Base-by-base conservation (phyloP, 2,113 vertebrate genomes). In the Meleagris gallopavo region DNA sequence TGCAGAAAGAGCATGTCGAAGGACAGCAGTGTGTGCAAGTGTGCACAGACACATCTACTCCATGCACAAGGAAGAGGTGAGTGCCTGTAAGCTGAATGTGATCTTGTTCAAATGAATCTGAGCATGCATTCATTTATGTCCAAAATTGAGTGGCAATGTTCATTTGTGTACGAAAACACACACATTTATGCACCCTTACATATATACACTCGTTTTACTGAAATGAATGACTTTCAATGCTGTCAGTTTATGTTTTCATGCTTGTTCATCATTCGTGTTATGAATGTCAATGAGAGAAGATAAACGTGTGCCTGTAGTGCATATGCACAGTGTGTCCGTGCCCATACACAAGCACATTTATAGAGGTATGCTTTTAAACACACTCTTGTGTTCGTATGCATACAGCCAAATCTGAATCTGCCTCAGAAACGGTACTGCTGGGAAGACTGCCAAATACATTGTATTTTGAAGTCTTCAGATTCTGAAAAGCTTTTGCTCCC, bases 71-170 rank as follows among this genome's bases (percentile, higher is more conserved):
- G 15, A 21, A 12, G 30, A 5, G 61, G 30, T 13, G 36, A 27
- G 58, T 6, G 64, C 25, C 79, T 55, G 36, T 48, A 55, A 69
- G 58, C 3, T 41, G 61, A 55, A 64, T 0, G 0, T 7, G 45
- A 73, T 70, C 82, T 19, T 43, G 36, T 17, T 74, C 86, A 22
- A 75, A 57, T 27, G 50, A 60, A 48, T 48, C 38, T 22, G 38
- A 58, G 40, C 11, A 19, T 0, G 2, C 52, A 19, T 43, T 61
- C 46, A 9, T 16, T 43, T 66, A 3, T 11, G 54, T 43, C 78
- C 66, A 22, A 38, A 82, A 92, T 1, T 13, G 13, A 78, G 38
- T 20, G 77, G 34, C 76, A 50, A 46, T 71, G 67, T 52, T 52
- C 25, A 71, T 38, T 27, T 71, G 46, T 11, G 11, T 40, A 40